These are phyloP conservation scores for Abrostola tripartita DNA, from an alignment of 2,888 invertebrate genomes.

Conservation along the genomic window DNA sequence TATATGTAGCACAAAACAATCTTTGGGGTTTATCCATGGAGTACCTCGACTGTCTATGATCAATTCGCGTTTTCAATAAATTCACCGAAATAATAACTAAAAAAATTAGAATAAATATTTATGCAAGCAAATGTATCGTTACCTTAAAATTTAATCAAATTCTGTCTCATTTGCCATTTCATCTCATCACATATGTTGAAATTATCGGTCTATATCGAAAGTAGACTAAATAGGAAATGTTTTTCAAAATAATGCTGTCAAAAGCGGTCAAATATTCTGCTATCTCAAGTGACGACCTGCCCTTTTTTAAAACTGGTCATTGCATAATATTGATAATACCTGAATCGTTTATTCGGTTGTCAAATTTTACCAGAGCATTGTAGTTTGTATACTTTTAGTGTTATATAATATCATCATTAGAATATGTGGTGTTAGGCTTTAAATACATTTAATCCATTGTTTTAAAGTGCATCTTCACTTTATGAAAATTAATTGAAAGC, in stretches of 20 bases:
- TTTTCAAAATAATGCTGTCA: constrained; percentile 12
- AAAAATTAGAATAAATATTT: no score
- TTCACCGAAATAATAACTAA: background rate
- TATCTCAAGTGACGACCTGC: constrained; percentile 3
- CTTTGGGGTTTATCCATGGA: constrained; percentile 4
- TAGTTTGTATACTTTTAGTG: background rate
- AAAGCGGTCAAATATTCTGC: background rate
- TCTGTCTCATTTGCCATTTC: no score
- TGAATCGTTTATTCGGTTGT: no score
- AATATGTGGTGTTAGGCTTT: no score
- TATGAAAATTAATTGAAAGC: constrained; percentile 14
- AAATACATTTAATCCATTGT: no score
- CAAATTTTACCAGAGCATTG: background rate
- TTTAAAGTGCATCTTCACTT: constrained; percentile 4
- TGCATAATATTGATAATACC: no score
- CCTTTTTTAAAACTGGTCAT: no score
- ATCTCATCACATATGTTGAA: no score
- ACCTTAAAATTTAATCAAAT: background rate
- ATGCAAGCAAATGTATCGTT: no score
- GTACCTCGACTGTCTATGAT: background rate
- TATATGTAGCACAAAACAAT: constrained; percentile 41
- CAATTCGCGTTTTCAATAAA: constrained; percentile 25
- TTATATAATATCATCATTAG: no score
- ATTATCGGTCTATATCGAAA: no score
- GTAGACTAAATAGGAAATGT: no score